These are phyloP conservation scores for Isurus oxyrinchus DNA, from an alignment of 2,113 vertebrate genomes.

Conservation along the genomic window DNA sequence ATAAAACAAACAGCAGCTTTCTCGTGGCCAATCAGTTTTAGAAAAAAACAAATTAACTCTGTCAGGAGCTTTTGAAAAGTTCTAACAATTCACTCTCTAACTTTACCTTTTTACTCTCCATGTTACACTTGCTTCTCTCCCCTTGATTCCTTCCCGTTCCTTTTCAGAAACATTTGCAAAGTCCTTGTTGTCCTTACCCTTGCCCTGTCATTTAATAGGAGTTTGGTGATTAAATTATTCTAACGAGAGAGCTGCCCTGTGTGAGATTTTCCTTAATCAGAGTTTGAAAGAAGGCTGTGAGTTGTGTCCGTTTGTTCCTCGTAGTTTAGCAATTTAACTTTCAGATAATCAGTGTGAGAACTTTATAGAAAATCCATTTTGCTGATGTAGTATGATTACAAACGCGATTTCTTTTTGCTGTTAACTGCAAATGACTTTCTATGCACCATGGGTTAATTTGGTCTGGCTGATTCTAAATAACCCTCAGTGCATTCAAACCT, in stretches of 20 bases:
- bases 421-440: conserved; percentile 31
- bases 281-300: neutral
- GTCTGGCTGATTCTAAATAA: conserved; percentile 30
- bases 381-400: conserved; percentile 15
- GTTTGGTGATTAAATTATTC: neutral
- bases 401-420: neutral
- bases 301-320: neutral
- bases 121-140: neutral
- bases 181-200: neutral
- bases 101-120: neutral
- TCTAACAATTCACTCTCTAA: neutral
- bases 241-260: neutral
- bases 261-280: neutral
- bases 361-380: conserved; percentile 17
- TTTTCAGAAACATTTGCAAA: neutral
- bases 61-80: neutral
- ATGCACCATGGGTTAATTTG: conserved; percentile 27
- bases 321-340: neutral
- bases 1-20: neutral
- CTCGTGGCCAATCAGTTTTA: neutral
- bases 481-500: neutral
- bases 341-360: neutral
- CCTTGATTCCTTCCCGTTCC: neutral
- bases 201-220: neutral
- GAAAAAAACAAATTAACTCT: neutral